Evolutionary conservation across 1,140 invertebrate species (phyloP).

Genomic region (Antheraea mylitta): DNA sequence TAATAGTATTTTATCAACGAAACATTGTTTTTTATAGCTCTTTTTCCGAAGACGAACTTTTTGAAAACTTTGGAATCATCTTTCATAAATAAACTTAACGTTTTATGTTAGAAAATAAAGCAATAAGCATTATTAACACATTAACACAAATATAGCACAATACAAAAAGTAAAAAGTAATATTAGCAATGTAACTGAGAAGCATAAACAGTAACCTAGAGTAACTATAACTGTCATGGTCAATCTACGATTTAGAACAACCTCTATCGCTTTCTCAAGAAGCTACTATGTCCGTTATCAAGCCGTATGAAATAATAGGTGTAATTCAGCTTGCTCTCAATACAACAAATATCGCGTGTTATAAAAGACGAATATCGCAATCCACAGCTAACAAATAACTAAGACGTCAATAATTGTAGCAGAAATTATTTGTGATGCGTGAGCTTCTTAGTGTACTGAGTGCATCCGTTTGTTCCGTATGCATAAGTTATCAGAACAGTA

Average conservation of each 20-base stretch:
- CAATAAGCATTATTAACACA: not conserved
- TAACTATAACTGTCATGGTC: slow-evolving; percentile 34
- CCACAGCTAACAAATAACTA: slow-evolving; percentile 46
- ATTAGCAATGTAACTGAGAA: not conserved
- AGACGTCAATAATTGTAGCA: slow-evolving; percentile 50
- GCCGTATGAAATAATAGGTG: slow-evolving; percentile 6
- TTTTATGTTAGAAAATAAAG: not conserved
- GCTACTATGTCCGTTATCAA: slow-evolving; percentile 23
- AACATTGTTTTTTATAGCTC: no score
- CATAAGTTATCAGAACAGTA: not conserved
- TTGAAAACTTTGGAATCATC: no score
- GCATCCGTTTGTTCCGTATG: slow-evolving; percentile 61
- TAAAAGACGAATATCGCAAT: slow-evolving; percentile 28
- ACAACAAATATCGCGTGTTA: slow-evolving; percentile 26
- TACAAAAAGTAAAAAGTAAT: not conserved
- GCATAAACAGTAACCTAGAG: not conserved
- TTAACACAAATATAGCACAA: not conserved
- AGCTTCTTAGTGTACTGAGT: slow-evolving; percentile 39
- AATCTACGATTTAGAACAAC: slow-evolving; percentile 49
- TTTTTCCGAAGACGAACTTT: no score
- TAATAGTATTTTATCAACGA: no score
- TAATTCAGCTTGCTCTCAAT: slow-evolving; percentile 19
- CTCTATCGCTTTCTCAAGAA: slow-evolving; percentile 48
- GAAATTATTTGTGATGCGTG: slow-evolving; percentile 57
- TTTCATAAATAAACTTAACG: no score